Conservation (phyloP, 2,797 vertebrate species). For the Sebastolobus alascanus region DNA sequence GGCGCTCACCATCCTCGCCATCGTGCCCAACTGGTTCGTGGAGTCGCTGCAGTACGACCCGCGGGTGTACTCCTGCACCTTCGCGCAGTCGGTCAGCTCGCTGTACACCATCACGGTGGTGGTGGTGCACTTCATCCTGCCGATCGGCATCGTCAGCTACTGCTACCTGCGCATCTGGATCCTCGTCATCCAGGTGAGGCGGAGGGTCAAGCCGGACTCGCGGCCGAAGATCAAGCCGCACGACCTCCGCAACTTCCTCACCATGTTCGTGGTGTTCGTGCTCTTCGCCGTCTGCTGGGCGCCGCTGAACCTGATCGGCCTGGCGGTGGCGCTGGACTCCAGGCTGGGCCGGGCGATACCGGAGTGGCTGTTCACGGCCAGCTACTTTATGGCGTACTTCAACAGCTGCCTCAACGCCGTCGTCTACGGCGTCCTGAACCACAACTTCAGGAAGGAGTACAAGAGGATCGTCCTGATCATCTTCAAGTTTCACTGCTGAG, state of each 20-base stretch:
- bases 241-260: conserved; percentile 89
- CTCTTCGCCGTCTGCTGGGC: conserved; percentile 91
- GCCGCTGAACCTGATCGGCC: conserved; percentile 88
- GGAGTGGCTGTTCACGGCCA: conserved; percentile 88
- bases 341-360: conserved; percentile 82
- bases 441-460: conserved; percentile 91
- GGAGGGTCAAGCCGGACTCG: conserved; percentile 84
- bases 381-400: conserved; percentile 92
- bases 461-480: conserved; percentile 87
- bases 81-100: conserved; percentile 89
- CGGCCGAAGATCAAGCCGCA: conserved; percentile 86
- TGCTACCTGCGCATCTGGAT: conserved; percentile 91
- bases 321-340: conserved; percentile 86
- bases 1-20: conserved; percentile 86
- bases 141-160: conserved; percentile 88
- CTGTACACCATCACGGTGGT: conserved; percentile 89
- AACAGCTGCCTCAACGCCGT: conserved; percentile 91
- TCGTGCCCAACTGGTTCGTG: conserved; percentile 89
- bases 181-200: conserved; percentile 86
- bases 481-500: conserved; percentile 84
- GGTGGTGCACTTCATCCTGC: conserved; percentile 89
- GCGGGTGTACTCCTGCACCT: conserved; percentile 90
- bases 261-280: conserved; percentile 91
- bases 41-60: conserved; percentile 89
- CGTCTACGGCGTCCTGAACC: conserved; percentile 88